Evolutionary conservation across 1,140 invertebrate species (phyloP).

Genomic region (Carposina sasakii): DNA sequence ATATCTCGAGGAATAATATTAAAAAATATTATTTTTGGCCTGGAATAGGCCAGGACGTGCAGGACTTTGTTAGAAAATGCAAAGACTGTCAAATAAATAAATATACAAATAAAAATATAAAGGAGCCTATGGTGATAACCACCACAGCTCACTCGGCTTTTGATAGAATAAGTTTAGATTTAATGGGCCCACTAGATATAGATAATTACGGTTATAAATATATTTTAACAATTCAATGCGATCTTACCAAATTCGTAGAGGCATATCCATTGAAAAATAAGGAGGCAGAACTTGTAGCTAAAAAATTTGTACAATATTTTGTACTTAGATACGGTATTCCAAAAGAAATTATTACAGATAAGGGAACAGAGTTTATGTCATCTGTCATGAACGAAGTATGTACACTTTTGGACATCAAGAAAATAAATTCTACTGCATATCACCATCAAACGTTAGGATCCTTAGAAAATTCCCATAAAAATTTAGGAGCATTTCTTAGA

Average conservation of each 20-base stretch:
- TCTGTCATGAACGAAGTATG: neutral
- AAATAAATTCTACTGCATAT: neutral
- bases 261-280: neutral
- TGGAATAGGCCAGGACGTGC: conserved; percentile 5
- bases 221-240: neutral
- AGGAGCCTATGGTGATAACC: conserved; percentile 8
- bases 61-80: conserved; percentile 2
- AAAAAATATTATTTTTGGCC: conserved; percentile 6
- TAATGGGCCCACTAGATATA: neutral
- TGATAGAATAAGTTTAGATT: conserved; percentile 2
- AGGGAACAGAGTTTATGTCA: neutral
- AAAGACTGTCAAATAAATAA: conserved; percentile 10
- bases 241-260: neutral
- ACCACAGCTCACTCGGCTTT: neutral
- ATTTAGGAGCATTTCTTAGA: neutral
- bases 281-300: neutral
- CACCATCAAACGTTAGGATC: conserved; percentile 1
- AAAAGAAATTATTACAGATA: neutral
- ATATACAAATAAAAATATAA: neutral
- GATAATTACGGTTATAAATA: neutral
- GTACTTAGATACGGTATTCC: neutral
- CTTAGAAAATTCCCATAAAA: neutral
- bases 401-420: neutral
- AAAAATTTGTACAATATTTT: neutral
- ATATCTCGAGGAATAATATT: conserved; percentile 3